Evolutionary conservation across 2,797 vertebrate species (phyloP), one percentile per base, ranked within the genome.

Genomic region (Aulostomus chinensis): DNA sequence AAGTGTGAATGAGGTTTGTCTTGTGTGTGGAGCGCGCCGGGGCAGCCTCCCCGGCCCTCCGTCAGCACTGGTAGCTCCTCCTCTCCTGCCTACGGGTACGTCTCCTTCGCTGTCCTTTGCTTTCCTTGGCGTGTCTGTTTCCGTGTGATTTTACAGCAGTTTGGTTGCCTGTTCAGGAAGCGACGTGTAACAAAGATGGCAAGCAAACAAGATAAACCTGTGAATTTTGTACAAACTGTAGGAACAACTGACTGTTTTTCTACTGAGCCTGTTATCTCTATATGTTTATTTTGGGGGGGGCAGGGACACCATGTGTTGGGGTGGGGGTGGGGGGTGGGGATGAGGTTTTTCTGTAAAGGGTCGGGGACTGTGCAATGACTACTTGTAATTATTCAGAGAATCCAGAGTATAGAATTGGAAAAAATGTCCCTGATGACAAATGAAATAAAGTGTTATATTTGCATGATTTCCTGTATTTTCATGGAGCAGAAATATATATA

Each of bases 391-490:
- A 83, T 66, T 68, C 81, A 75, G 59, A 82, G 66, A 75, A 80
- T 74, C 63, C 75, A 82, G 71, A 82, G 65, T 85, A 86, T 85
- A 87, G 69, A 87, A 73, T 56, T 80, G 75, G 57, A 65, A 79
- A 76, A 83, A 74, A 75, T 73, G 68, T 85, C 56, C 72, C 65
- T 62, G 61, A 80, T 63, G 73, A 84, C 64, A 88, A 84, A 80
- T 80, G 49, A 89, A 91, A 88, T 85, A 90, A 91, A 91, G 87
- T 91, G 90, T 91, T 91, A 91, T 93, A 91, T 90, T 91, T 92
- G 91, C 91, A 93, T 93, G 91, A 93, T 80, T 89, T 83, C 80
- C 84, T 89, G 91, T 90, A 90, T 90, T 91, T 91, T 89, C 88
- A 83, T 89, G 45, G 42, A 84, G 74, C 80, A 86, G 70, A 88